Base-by-base conservation (phyloP, 2,797 vertebrate genomes). In the Peromyscus attwateri region DNA sequence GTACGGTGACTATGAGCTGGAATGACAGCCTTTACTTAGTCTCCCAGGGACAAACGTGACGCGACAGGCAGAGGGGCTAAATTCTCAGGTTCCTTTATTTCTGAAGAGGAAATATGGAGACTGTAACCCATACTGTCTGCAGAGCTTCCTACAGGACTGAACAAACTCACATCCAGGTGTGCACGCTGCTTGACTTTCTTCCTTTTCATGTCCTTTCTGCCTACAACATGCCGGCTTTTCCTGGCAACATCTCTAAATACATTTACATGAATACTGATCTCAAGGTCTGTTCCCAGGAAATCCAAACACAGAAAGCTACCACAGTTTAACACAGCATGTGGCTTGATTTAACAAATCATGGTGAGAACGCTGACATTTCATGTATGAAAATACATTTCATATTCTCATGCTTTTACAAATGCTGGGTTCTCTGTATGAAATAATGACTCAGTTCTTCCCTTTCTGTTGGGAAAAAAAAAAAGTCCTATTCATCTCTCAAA, bases 351-450 rank as follows among this genome's bases (percentile, higher is more conserved):
- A 93, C n/a, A 87, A 52, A 94, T 2, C 73, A 64, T 81, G 19
- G 25, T 87, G 3, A 89, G 52, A 92, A 94, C 11, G 8, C 37
- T 43, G 37, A 46, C 77, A 52, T 79, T 62, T 68, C 40, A 85
- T 85, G 64, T 52, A n/a, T n/a, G 31, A 95, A 79, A 97, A 87
- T 68, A 91, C n/a, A 49, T 37, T 70, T 89, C 68, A 83, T 43
- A 75, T 1, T 57, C 6, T 43, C 12, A 62, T 57, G 7, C 88
- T 90, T 94, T 94, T 62, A 89, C 16, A 91, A 57, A 93, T 43
- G 31, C 62, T 94, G 21, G 31, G 43, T 90, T 92, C 31, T 96
- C 83, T 94, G 87, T 87, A 92, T 68, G 40, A 82, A 92, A 92
- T 87, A 40, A 80, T 0, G 23, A 60, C 12, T 71, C 21, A 34